phyloP scores from a whole-genome alignment of 1,140 invertebrate species.

The Meteorus sp. region DNA sequence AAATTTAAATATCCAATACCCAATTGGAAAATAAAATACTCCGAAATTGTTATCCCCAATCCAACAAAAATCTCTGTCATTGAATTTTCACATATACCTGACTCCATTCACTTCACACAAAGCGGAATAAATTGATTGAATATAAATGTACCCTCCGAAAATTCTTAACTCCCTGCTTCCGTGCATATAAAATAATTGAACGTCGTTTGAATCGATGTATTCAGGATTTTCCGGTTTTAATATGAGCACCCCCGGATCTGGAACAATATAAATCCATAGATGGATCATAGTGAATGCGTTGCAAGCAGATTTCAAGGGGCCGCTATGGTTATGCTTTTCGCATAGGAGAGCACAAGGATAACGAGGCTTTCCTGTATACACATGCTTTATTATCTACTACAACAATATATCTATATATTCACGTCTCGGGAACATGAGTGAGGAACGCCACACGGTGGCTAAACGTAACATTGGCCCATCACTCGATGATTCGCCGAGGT shows the following conservation, averaged over 20 bases:
- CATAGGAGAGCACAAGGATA: not conserved
- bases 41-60: too few relatives aligned
- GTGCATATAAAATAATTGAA: conserved; percentile 9
- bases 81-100: too few relatives aligned
- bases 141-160: too few relatives aligned
- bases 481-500: conserved; percentile 42
- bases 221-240: conserved; percentile 19
- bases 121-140: too few relatives aligned
- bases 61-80: too few relatives aligned
- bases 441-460: conserved; percentile 4
- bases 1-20: too few relatives aligned
- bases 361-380: not conserved
- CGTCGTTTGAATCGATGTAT: conserved; percentile 11
- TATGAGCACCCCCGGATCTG: conserved; percentile 5
- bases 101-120: too few relatives aligned
- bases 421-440: not conserved
- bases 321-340: conserved; percentile 23
- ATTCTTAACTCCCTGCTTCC: too few relatives aligned
- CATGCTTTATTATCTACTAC: not conserved
- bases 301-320: conserved; percentile 1
- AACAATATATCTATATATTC: not conserved
- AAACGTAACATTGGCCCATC: conserved; percentile 35
- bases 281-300: too few relatives aligned
- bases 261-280: too few relatives aligned
- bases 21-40: too few relatives aligned